These are phyloP conservation scores for Aphis craccivora DNA, from an alignment of 1,140 invertebrate species.

Conservation along the genomic window DNA sequence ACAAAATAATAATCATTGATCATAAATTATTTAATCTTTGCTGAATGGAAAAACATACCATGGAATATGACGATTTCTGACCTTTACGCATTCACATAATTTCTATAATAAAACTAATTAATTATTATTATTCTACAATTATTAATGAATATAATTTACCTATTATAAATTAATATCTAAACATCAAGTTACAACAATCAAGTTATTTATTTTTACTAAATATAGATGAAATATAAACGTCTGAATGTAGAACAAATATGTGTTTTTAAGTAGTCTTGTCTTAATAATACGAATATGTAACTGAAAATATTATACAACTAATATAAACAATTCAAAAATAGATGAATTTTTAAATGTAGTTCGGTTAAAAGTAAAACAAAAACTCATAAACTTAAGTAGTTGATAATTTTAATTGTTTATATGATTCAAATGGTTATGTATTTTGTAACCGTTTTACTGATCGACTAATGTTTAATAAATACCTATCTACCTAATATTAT, in stretches of 20 bases:
- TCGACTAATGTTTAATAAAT: not conserved
- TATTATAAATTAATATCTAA: not conserved
- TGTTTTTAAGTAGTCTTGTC: not conserved
- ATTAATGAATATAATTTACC: not conserved
- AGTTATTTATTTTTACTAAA: not conserved
- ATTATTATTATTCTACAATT: not conserved
- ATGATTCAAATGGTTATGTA: not conserved
- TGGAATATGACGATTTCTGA: not conserved
- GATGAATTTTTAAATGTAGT: not conserved
- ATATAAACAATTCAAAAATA: not conserved
- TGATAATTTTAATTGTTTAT: not conserved
- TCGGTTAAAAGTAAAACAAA: not conserved
- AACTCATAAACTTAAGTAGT: not conserved
- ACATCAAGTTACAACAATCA: too few species aligned
- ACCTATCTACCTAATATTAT: not conserved
- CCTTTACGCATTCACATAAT: not conserved
- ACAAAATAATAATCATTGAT: not conserved
- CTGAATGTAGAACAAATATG: not conserved
- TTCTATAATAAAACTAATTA: not conserved
- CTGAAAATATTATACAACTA: not conserved
- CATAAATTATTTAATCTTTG: not conserved
- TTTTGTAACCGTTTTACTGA: not conserved
- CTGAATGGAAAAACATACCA: not conserved
- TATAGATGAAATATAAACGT: not conserved
- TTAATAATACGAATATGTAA: not conserved